phyloP scores from a whole-genome alignment of 2,888 invertebrate genomes.

The Furcula furcula region DNA sequence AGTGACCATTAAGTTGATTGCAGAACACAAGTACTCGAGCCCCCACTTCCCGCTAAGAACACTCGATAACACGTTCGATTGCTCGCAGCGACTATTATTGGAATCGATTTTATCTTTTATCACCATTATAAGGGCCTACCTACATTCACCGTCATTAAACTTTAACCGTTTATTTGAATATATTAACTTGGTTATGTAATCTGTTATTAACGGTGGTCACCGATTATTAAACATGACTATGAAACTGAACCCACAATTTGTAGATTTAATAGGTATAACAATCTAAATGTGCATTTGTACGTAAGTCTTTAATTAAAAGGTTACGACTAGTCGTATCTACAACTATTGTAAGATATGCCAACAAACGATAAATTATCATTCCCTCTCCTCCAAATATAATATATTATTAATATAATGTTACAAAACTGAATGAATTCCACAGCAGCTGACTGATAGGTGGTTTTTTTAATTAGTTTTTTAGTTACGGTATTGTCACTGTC shows the following conservation, averaged over 20 bases:
- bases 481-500: too few species aligned
- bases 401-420: too few species aligned
- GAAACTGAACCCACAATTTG: too few species aligned
- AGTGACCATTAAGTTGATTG: neutral
- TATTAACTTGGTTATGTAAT: neutral
- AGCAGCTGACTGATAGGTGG: too few species aligned
- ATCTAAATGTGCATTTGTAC: too few species aligned
- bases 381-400: too few species aligned
- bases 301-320: too few species aligned
- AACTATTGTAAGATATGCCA: too few species aligned
- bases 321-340: too few species aligned
- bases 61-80: conserved; percentile 9
- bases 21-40: neutral
- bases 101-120: conserved; percentile 9
- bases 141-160: neutral
- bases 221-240: conserved; percentile 1
- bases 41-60: neutral
- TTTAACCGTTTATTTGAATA: neutral
- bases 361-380: too few species aligned
- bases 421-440: too few species aligned
- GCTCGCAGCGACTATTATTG: conserved; percentile 1
- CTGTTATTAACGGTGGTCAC: neutral
- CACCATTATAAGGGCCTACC: neutral
- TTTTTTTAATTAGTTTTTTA: too few species aligned
- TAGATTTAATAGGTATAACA: neutral